Conservation (phyloP, 2,113 vertebrate species). For the Hemichromis elongatus region DNA sequence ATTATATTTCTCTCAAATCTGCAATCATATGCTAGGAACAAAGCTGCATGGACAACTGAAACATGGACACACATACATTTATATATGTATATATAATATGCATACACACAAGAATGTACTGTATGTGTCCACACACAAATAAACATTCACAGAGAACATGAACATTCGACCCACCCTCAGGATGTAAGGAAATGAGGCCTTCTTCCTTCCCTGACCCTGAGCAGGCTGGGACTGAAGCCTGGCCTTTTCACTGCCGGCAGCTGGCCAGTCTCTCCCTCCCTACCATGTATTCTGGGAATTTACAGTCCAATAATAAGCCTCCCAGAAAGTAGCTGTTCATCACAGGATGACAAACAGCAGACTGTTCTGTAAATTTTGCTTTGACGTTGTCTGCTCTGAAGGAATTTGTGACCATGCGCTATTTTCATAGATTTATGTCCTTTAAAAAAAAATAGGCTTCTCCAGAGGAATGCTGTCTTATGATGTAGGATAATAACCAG, state of each 20-base stretch:
- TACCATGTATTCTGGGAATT: slow-evolving; percentile 28
- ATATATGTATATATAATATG: background rate
- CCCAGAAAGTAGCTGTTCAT: slow-evolving; percentile 29
- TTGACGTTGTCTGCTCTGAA: background rate
- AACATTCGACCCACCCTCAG: slow-evolving; percentile 46
- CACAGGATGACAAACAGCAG: slow-evolving; percentile 13
- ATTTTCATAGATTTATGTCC: slow-evolving; percentile 29
- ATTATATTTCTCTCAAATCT: background rate
- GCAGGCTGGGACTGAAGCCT: slow-evolving; percentile 3
- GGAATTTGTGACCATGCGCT: slow-evolving; percentile 2
- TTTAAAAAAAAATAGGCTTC: background rate
- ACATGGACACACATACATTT: background rate
- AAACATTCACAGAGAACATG: background rate
- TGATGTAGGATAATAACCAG: slow-evolving; percentile 26
- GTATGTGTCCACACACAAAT: background rate
- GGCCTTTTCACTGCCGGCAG: slow-evolving; percentile 19
- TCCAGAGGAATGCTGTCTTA: slow-evolving; percentile 29
- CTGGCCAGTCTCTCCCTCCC: slow-evolving; percentile 16
- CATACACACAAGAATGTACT: background rate
- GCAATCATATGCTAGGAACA: background rate
- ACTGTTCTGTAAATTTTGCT: background rate
- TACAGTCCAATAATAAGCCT: slow-evolving; percentile 38
- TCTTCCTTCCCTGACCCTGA: slow-evolving; percentile 55
- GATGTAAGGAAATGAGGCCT: slow-evolving; percentile 62
- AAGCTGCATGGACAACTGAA: background rate